Evolutionary conservation across 2,888 invertebrate genomes (phyloP), one percentile per base, ranked within the genome.

Genomic region (Trichogramma dendrolimi): DNA sequence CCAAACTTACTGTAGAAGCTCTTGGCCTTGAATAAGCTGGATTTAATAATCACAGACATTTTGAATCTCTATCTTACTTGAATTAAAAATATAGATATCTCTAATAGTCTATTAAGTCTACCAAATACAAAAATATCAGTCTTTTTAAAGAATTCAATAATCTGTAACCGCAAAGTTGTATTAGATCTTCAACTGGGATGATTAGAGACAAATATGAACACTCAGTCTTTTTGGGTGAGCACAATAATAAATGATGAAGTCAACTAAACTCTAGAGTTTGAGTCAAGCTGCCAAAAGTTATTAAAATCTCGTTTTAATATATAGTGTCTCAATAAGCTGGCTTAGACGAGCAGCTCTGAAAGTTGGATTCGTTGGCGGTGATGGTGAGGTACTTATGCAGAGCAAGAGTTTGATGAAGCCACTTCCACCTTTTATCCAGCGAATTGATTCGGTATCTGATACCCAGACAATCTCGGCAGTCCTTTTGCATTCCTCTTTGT

Each of bases 341-440:
- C 48, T 11, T 11, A 14, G 54, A 43, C 46, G 55, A 58, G 55
- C 46, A 50, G 58, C 55, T 58, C 66, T 58, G 64, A 42, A 79
- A 79, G 80, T 89, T 86, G 81, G 88, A 86, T 81, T 89, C 87
- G 75, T 88, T 87, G 71, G 90, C 84, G 68, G 88, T 89, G 73
- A 91, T 85, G 72, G 90, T 87, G 75, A 94, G 84, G 77, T 92
- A 92, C 75, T 92, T 91, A 85, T 94, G 93, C 65, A 93, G 85
- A 73, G 88, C 89, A 75, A 91, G 89, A 69, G 93, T 94, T 81
- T 92, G 92, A 80, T 94, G 93, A 80, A 94, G 83, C 93, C 93
- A 94, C 92, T 93, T 93, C 90, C 91, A 93, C 79, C 93, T 94
- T 82, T 92, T 92, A 82, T 93, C 92, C 82, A 92, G 87, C 82